Base-by-base conservation (phyloP, 2,888 invertebrate species). In the Noctua pronuba region DNA sequence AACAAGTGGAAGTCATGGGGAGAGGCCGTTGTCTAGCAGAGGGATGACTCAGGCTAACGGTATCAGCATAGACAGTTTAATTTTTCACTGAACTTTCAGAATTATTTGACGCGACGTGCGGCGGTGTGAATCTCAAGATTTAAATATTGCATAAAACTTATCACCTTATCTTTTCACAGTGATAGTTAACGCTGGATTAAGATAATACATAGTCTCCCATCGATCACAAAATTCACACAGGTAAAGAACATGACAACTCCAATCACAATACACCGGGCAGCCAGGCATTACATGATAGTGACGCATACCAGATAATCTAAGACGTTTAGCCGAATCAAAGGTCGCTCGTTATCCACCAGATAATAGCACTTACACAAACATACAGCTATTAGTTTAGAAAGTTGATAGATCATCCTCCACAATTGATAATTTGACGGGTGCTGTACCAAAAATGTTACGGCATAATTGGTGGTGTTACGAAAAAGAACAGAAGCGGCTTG, bases 271-370 rank as follows among this genome's bases (percentile, higher is more conserved):
- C 21, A 76, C 70, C 58, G 28, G 44, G 21, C 62, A 79, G n/a
- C 44, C 28, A 49, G 21, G 38, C 74, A 70, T 79, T 86, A 78
- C 74, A 75, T 86, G 72, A 60, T 49, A 60, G 35, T 88, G 88
- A 83, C 84, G 84, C 76, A 83, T 74, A 52, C 67, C 24, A 71
- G 69, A 81, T 86, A 88, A 88, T 89, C 76, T 73, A 24, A 68
- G 75, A 62, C 83, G 84, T 85, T 87, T 87, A 89, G 84, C 81
- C 78, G 77, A 89, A 90, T 85, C 88, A 89, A 87, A 89, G 87
- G 87, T 90, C 85, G 84, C 69, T 85, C 70, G 82, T 87, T 86
- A 86, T 88, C 80, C 75, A 75, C 46, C n/a, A 73, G 79, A 88
- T 84, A 85, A 87, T 77, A 79, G 67, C 82, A 77, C 77, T 85